phyloP scores from a whole-genome alignment of 2,888 invertebrate genomes.

The Eristalis intricaria region DNA sequence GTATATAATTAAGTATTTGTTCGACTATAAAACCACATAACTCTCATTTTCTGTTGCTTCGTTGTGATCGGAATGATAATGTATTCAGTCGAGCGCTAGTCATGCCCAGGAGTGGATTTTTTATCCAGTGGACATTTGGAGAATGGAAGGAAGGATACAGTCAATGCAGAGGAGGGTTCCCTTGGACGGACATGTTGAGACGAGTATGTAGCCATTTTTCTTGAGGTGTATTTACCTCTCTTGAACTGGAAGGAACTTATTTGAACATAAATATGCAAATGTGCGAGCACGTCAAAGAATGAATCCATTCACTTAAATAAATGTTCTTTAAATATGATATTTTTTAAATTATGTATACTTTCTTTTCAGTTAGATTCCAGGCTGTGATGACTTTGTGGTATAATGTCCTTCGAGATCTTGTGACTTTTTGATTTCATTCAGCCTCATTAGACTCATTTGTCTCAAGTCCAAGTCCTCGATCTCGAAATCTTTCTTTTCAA shows the following conservation, averaged over 20 bases:
- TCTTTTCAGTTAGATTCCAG: too few relatives aligned
- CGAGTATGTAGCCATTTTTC: neutral
- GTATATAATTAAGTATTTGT: slow-evolving; percentile 48
- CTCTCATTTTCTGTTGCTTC: slow-evolving; percentile 14
- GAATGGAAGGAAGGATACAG: neutral
- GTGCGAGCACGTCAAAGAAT: neutral
- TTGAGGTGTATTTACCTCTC: neutral
- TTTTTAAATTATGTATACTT: too few relatives aligned
- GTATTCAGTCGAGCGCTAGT: neutral
- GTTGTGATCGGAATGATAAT: slow-evolving; percentile 23
- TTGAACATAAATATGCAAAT: neutral
- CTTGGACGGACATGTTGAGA: neutral
- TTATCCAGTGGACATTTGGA: neutral
- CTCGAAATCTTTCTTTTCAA: too few relatives aligned
- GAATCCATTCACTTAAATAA: neutral
- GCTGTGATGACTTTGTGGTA: too few relatives aligned
- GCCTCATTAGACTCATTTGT: too few relatives aligned
- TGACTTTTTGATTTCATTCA: too few relatives aligned
- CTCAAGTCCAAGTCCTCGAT: too few relatives aligned
- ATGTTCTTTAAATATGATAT: neutral
- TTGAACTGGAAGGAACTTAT: neutral
- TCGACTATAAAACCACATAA: slow-evolving; percentile 49
- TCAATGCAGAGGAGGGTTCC: neutral
- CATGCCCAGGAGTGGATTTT: neutral
- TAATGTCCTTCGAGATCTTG: too few relatives aligned